A percentile compares a stretch with the other conserved stretches of the same genome.
Evolutionary conservation across 2,113 vertebrate genomes (phyloP).

Genomic region (Ariopsis seemanni): DNA sequence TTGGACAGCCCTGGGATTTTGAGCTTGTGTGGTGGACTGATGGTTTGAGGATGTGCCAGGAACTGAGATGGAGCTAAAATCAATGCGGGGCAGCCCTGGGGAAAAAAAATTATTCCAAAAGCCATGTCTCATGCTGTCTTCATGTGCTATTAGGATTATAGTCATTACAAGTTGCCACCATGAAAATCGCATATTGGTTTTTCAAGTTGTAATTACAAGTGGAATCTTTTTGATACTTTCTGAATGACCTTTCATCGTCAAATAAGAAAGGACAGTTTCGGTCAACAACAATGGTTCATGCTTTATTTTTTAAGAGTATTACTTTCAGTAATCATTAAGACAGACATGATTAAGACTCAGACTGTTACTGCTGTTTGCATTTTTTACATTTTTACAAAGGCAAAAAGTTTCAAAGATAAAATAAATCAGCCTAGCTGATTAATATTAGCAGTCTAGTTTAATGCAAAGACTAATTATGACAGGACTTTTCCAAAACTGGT

Average conservation of each 20-base stretch:
- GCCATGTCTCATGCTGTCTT: background rate
- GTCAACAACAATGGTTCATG: background rate
- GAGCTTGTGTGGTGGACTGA: conserved; percentile 51
- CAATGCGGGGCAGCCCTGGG: conserved; percentile 89
- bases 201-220: background rate
- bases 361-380: background rate
- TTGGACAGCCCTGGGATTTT: conserved; percentile 56
- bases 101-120: background rate
- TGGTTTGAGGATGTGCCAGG: conserved; percentile 81
- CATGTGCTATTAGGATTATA: background rate
- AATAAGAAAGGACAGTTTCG: background rate
- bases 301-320: background rate
- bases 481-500: background rate
- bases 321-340: background rate
- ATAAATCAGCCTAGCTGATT: background rate
- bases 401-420: background rate
- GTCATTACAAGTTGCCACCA: background rate
- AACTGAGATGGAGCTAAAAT: conserved; percentile 94
- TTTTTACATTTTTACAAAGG: background rate
- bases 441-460: background rate
- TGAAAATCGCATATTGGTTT: background rate
- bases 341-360: background rate
- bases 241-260: background rate
- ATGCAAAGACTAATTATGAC: background rate
- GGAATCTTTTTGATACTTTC: background rate